These are phyloP conservation scores for Oxycera nigricornis DNA, from an alignment of 2,888 invertebrate species.

Conservation along the genomic window DNA sequence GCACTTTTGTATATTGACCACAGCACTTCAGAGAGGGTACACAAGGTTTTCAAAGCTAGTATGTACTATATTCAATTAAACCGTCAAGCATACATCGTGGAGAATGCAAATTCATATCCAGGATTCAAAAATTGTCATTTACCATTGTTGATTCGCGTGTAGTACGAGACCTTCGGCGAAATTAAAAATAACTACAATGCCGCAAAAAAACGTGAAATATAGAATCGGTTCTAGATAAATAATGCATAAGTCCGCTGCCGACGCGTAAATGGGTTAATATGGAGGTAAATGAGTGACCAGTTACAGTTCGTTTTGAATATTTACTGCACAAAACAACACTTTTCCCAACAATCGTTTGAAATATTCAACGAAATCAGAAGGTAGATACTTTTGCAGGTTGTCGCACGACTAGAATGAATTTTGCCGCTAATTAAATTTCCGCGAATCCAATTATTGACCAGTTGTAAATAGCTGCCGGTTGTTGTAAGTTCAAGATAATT, in stretches of 20 bases:
- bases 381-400: too few species aligned
- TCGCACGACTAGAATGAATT: too few species aligned
- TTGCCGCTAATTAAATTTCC: too few species aligned
- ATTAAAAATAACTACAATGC: background rate
- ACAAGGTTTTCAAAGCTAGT: background rate
- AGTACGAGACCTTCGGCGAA: background rate
- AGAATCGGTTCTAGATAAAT: background rate
- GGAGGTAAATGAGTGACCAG: background rate
- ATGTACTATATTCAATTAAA: slow-evolving; percentile 12
- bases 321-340: too few species aligned
- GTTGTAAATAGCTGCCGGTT: too few species aligned
- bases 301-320: background rate
- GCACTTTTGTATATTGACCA: background rate
- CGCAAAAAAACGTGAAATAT: background rate
- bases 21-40: background rate
- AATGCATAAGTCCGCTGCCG: background rate
- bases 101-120: background rate
- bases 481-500: too few species aligned
- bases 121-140: background rate
- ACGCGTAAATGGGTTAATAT: background rate
- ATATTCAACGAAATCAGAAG: too few species aligned
- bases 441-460: too few species aligned
- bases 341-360: too few species aligned
- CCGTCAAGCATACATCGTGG: background rate
- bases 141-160: background rate